phyloP scores from a whole-genome alignment of 1,140 invertebrate species.

The Hylaeus volcanicus region DNA sequence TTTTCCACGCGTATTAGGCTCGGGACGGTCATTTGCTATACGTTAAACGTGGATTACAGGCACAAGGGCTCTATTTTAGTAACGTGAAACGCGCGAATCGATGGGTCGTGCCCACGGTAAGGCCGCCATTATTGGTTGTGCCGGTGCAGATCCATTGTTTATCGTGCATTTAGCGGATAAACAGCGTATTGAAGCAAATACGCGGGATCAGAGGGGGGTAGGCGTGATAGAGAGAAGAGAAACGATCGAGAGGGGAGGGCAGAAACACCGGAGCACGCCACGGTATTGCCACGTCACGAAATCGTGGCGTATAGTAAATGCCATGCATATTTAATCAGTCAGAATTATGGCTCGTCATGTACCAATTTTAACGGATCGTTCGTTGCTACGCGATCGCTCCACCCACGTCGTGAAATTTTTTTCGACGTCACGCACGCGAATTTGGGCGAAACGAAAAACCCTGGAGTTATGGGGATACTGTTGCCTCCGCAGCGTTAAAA shows the following conservation, averaged over 20 bases:
- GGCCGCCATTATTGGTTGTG: constrained; percentile 58
- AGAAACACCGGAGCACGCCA: neutral
- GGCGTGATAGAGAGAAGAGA: neutral
- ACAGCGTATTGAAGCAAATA: constrained; percentile 68
- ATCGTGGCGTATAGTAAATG: constrained; percentile 70
- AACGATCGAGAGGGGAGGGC: neutral
- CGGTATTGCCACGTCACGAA: constrained; percentile 66
- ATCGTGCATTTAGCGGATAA: constrained; percentile 75
- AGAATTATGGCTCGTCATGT: constrained; percentile 76
- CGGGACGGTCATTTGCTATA: neutral
- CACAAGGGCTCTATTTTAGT: constrained; percentile 29
- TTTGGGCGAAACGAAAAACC: neutral
- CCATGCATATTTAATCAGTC: constrained; percentile 76
- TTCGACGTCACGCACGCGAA: neutral
- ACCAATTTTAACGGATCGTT: constrained; percentile 71
- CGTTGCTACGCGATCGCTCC: constrained; percentile 60
- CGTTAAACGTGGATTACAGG: neutral
- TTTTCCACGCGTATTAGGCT: neutral
- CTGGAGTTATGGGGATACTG: neutral
- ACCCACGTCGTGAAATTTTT: constrained; percentile 15
- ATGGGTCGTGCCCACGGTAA: constrained; percentile 56
- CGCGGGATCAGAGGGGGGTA: neutral
- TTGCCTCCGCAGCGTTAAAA: neutral
- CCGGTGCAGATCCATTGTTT: constrained; percentile 66
- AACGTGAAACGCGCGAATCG: constrained; percentile 27